Percentiles rank a stretch among this genome's conserved stretches.
Conservation (phyloP, 2,113 vertebrate species). For the Pachyramphus minor region DNA sequence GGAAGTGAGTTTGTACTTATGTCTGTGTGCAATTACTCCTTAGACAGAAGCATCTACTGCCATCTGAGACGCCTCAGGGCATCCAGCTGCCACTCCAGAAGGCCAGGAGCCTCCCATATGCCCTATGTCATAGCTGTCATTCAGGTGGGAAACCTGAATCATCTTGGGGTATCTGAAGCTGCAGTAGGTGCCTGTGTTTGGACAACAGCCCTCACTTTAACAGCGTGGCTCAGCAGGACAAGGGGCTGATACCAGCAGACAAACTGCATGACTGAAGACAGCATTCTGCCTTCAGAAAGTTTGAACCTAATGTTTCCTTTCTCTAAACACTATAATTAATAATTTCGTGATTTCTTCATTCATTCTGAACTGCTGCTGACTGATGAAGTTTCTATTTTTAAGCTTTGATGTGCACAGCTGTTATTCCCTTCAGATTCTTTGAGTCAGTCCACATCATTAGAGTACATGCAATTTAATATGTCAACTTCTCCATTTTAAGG, state of each 20-base stretch:
- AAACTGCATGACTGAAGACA: not conserved
- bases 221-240: not conserved
- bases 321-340: conserved; percentile 18
- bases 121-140: not conserved
- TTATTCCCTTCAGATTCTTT: conserved; percentile 30
- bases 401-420: conserved; percentile 31
- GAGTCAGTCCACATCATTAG: conserved; percentile 21
- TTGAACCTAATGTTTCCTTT: not conserved
- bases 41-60: not conserved
- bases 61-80: not conserved
- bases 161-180: not conserved
- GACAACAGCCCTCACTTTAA: not conserved
- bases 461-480: not conserved
- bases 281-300: not conserved
- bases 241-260: not conserved
- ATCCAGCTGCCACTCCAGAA: conserved; percentile 24
- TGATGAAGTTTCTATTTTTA: conserved; percentile 49
- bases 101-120: not conserved
- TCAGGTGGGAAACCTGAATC: not conserved
- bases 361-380: conserved; percentile 16
- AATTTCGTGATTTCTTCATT: conserved; percentile 15
- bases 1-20: not conserved
- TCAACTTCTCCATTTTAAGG: not conserved
- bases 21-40: not conserved
- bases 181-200: not conserved